phyloP scores from a whole-genome alignment of 2,888 invertebrate genomes.

The Polylopha cassiicola region DNA sequence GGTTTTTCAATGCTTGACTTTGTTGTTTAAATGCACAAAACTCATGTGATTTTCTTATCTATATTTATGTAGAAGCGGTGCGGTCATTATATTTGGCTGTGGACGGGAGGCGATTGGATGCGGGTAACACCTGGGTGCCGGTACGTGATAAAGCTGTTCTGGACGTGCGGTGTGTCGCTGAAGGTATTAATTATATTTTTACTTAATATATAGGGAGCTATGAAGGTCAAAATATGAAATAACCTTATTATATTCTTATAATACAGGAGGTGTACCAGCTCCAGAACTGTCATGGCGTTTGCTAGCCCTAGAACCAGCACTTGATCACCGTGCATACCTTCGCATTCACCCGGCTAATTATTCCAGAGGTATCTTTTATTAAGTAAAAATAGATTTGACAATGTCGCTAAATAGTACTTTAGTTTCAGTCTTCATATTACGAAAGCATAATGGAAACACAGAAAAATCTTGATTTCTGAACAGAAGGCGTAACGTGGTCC shows the following conservation, averaged over 20 bases:
- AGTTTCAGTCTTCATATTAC: background rate
- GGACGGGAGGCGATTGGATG: conserved; percentile 89
- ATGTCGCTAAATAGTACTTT: background rate
- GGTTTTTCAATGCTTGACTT: too few species aligned
- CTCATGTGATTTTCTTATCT: background rate
- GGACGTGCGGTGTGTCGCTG: conserved; percentile 90
- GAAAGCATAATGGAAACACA: background rate
- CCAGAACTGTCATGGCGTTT: conserved; percentile 77
- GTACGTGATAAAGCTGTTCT: conserved; percentile 90
- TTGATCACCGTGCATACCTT: conserved; percentile 75
- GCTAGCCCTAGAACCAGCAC: conserved; percentile 68
- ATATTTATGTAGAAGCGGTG: conserved; percentile 81
- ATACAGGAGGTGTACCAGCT: conserved; percentile 82
- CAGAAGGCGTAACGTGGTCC: conserved; percentile 63
- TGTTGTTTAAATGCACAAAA: too few species aligned
- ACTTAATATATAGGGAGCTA: too few species aligned
- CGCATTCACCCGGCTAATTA: conserved; percentile 74
- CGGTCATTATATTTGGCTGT: conserved; percentile 90
- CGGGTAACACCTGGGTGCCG: conserved; percentile 91
- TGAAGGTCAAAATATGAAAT: too few species aligned
- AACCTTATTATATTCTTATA: too few species aligned
- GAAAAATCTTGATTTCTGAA: background rate
- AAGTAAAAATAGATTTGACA: background rate
- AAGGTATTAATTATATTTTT: too few species aligned
- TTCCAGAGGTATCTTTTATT: conserved; percentile 49